A percentile compares a stretch with the other conserved stretches of the same genome.
phyloP scores from a whole-genome alignment of 1,140 invertebrate species.

The Cardiocondyla obscurior region DNA sequence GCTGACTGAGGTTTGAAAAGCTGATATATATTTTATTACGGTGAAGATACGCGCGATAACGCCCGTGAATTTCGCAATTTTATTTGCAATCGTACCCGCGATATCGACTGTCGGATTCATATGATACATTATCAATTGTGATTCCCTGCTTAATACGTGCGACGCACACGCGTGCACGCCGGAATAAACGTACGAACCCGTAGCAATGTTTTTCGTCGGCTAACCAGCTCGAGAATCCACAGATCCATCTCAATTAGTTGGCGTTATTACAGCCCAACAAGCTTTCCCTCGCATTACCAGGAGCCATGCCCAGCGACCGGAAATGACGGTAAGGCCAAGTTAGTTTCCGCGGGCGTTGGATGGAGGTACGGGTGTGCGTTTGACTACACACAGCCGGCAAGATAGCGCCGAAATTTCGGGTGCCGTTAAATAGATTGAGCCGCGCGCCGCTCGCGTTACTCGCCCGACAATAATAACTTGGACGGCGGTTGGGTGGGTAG shows the following conservation, averaged over 20 bases:
- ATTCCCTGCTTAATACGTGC: neutral
- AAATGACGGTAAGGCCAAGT: conserved; percentile 66
- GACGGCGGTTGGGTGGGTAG: neutral
- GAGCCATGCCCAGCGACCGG: conserved; percentile 56
- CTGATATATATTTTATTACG: conserved; percentile 24
- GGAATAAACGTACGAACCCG: neutral
- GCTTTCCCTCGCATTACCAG: conserved; percentile 59
- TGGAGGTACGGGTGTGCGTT: conserved; percentile 21
- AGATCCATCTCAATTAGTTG: conserved; percentile 71
- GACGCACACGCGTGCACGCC: neutral
- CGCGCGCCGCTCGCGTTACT: conserved; percentile 15
- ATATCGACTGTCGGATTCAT: conserved; percentile 14
- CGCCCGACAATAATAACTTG: conserved; percentile 61
- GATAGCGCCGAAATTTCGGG: conserved; percentile 67
- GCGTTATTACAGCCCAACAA: conserved; percentile 64
- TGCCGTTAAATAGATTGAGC: conserved; percentile 55
- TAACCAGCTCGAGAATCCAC: conserved; percentile 48
- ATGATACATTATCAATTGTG: conserved; percentile 32
- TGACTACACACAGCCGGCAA: conserved; percentile 35
- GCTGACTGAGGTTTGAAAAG: neutral
- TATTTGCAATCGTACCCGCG: conserved; percentile 9
- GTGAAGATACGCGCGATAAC: neutral
- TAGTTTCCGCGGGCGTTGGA: conserved; percentile 49
- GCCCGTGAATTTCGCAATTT: conserved; percentile 11
- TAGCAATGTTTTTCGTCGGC: conserved; percentile 7